Evolutionary conservation across 35 echinoderm and acorn worm genomes (phyloP), one percentile per base, ranked within the genome.

Genomic region (Eucidaris tribuloides): DNA sequence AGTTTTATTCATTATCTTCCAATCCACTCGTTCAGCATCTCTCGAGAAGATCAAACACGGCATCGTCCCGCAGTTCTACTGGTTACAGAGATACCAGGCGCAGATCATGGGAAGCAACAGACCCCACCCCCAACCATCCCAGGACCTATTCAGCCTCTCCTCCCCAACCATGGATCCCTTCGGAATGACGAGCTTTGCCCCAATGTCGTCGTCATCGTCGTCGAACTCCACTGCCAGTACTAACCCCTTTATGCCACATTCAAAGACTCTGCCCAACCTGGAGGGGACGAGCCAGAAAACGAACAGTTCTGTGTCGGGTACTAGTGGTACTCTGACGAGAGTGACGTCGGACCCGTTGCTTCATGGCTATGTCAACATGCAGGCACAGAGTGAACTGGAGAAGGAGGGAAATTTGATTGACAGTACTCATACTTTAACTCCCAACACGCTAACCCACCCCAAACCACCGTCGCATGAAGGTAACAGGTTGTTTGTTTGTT

Each of bases 21-120:
- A n/a, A n/a, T n/a, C n/a, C n/a, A n/a, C n/a, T n/a, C n/a, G n/a
- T n/a, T n/a, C 38, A 88, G 89, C 83, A 25, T 86, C 76, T 46
- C 22, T 91, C 50, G 89, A 91, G 49, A 91, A 85, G 77, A 82
- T 91, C 37, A 86, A 81, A 54, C 89, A 84, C 4, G 83, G 77
- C 20, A 81, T 91, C 20, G 79, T 78, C 40, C 83, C 89, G 18
- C 72, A 86, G 42, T 91, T 91, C 64, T 41, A 56, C 20, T 91
- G 89, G 89, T 54, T 91, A 43, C 55, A 86, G 68, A 46, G 59
- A 28, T 91, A 91, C 89, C 72, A 80, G 45, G 41, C 24, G 24
- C 60, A 70, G 34, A 65, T 66, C 65, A 49, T 46, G 28, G 82
- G 82, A 14, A 42, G 30, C 29, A 49, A 17, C 34, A n/a, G n/a